Evolutionary conservation across 2,888 invertebrate genomes (phyloP).

Genomic region (Hermaeophaga mercurialis): DNA sequence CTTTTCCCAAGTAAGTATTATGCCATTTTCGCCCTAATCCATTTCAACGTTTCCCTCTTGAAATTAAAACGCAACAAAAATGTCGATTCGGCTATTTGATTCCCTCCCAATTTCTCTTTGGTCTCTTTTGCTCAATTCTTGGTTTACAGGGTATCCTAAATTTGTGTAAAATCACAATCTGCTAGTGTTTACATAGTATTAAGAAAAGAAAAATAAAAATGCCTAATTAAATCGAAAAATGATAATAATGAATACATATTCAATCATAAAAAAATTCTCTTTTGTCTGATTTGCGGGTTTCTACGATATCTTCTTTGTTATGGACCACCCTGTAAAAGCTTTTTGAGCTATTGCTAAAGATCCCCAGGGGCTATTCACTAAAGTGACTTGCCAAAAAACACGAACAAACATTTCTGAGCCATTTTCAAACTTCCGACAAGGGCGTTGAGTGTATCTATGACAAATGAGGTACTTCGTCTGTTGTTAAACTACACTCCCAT

Average conservation of each 20-base stretch:
- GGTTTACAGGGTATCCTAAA: background rate
- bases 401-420: background rate
- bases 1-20: conserved; percentile 10
- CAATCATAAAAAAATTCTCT: too few species aligned
- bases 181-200: too few species aligned
- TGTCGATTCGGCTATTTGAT: conserved; percentile 18
- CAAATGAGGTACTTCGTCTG: conserved; percentile 14
- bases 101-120: conserved; percentile 1
- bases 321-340: background rate
- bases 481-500: conserved; percentile 18
- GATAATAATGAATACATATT: too few species aligned
- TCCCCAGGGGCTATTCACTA: background rate
- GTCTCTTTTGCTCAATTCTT: conserved; percentile 3
- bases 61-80: conserved; percentile 17
- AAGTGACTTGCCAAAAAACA: conserved; percentile 10
- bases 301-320: too few species aligned
- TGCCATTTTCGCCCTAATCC: conserved; percentile 3
- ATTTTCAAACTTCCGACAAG: conserved; percentile 9
- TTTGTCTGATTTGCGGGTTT: too few species aligned
- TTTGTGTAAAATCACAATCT: too few species aligned
- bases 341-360: background rate
- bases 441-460: conserved; percentile 17
- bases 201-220: too few species aligned
- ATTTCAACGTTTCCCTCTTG: background rate
- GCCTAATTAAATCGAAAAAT: too few species aligned